A percentile compares a stretch with the other conserved stretches of the same genome.
These are phyloP conservation scores for Leptura quadrifasciata DNA, from an alignment of 2,888 invertebrate species.

Conservation along the genomic window DNA sequence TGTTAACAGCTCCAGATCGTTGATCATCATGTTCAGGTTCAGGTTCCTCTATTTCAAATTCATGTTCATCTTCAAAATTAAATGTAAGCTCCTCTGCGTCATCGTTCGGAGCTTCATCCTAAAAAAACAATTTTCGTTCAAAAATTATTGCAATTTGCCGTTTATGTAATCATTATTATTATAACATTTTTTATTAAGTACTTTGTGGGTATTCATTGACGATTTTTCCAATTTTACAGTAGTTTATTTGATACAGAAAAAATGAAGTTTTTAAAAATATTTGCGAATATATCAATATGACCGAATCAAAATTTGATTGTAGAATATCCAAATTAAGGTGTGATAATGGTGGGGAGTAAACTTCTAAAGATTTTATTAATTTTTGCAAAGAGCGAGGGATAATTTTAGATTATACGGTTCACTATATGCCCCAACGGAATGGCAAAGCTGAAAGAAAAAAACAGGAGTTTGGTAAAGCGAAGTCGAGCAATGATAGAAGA, in stretches of 20 bases:
- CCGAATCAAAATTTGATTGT: constrained; percentile 19
- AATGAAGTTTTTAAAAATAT: constrained; percentile 25
- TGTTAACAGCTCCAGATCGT: neutral
- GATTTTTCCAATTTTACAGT: constrained; percentile 33
- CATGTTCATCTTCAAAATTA: neutral
- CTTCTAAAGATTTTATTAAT: constrained; percentile 62
- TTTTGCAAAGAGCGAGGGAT: constrained; percentile 64
- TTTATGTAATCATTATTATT: no score
- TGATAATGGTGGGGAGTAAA: constrained; percentile 65
- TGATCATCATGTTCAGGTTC: neutral
- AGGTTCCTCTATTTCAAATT: no score
- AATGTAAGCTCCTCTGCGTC: neutral
- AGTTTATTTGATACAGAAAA: constrained; percentile 32
- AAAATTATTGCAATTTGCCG: no score
- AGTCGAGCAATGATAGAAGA: constrained; percentile 41
- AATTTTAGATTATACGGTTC: constrained; percentile 67
- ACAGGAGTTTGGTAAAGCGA: constrained; percentile 55
- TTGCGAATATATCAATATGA: constrained; percentile 24
- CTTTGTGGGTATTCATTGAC: constrained; percentile 14
- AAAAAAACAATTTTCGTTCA: neutral
- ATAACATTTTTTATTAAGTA: no score
- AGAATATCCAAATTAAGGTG: constrained; percentile 24
- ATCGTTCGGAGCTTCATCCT: neutral
- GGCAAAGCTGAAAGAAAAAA: constrained; percentile 69
- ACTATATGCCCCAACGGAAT: constrained; percentile 69